Conservation (phyloP, 1,140 invertebrate genomes). For the Bilobella aurantiaca region DNA sequence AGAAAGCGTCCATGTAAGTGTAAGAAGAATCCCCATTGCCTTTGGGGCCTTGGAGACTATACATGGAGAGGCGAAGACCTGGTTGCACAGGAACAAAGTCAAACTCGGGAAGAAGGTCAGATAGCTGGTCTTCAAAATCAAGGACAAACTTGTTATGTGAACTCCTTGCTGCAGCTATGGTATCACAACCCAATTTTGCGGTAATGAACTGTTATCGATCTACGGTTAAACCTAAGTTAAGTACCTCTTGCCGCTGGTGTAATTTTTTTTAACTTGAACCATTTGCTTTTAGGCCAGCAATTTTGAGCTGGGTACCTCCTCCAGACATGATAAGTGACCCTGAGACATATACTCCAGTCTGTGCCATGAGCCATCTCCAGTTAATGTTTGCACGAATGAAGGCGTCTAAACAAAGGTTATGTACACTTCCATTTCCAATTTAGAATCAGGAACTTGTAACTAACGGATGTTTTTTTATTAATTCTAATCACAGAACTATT, state of each 20-base stretch:
- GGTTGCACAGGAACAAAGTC: conserved; percentile 22
- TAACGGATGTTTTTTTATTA: not conserved
- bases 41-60: conserved; percentile 52
- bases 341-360: conserved; percentile 21
- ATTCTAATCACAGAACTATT: conserved; percentile 41
- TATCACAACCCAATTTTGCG: conserved; percentile 57
- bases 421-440: not conserved
- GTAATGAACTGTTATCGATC: conserved; percentile 35
- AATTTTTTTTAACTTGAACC: not conserved
- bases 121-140: conserved; percentile 59
- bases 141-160: conserved; percentile 63
- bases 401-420: conserved; percentile 45
- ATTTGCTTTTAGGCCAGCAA: conserved; percentile 43
- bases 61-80: conserved; percentile 40
- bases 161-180: conserved; percentile 62
- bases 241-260: not conserved
- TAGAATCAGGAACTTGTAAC: not conserved
- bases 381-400: conserved; percentile 57
- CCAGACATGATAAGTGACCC: conserved; percentile 43
- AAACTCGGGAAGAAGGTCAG: conserved; percentile 40
- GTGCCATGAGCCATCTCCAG: conserved; percentile 52
- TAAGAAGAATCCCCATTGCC: conserved; percentile 52
- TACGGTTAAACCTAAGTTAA: no score
- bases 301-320: conserved; percentile 52
- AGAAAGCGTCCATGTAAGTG: conserved; percentile 49